phyloP scores from a whole-genome alignment of 2,888 invertebrate species.

The Philonicus albiceps region DNA sequence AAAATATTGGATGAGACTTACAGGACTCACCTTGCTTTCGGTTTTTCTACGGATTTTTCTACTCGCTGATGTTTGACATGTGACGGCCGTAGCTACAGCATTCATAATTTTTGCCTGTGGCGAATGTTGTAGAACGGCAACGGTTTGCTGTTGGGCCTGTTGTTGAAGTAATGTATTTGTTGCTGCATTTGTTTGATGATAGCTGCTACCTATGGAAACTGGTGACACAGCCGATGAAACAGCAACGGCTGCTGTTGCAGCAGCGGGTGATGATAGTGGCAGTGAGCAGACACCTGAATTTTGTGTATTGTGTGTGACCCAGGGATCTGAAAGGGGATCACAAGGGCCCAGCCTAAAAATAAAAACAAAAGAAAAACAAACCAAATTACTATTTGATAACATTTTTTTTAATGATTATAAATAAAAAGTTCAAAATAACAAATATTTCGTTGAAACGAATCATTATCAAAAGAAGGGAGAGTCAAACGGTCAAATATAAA shows the following conservation, averaged over 20 bases:
- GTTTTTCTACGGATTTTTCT: conserved; percentile 76
- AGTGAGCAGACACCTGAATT: conserved; percentile 59
- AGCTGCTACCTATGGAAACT: conserved; percentile 51
- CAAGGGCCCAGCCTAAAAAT: conserved; percentile 87
- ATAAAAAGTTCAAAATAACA: background rate
- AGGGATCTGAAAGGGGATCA: conserved; percentile 71
- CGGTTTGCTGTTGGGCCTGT: conserved; percentile 54
- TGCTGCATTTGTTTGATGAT: conserved; percentile 51
- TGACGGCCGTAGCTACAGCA: conserved; percentile 63
- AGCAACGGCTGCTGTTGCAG: conserved; percentile 61
- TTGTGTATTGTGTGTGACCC: conserved; percentile 56
- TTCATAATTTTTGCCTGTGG: conserved; percentile 62
- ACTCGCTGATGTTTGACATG: conserved; percentile 66
- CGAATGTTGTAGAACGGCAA: conserved; percentile 54
- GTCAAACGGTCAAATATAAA: background rate
- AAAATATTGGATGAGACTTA: background rate
- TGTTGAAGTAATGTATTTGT: conserved; percentile 50
- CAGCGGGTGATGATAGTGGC: conserved; percentile 65
- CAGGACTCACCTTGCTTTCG: conserved; percentile 67
- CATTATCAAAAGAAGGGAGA: background rate
- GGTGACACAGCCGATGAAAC: conserved; percentile 53
- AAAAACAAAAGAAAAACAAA: background rate
- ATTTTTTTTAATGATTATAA: background rate
- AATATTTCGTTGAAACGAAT: background rate
- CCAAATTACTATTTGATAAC: conserved; percentile 46